These are phyloP conservation scores for Enhydra lutris DNA, from an alignment of 2,113 vertebrate species.

Conservation along the genomic window DNA sequence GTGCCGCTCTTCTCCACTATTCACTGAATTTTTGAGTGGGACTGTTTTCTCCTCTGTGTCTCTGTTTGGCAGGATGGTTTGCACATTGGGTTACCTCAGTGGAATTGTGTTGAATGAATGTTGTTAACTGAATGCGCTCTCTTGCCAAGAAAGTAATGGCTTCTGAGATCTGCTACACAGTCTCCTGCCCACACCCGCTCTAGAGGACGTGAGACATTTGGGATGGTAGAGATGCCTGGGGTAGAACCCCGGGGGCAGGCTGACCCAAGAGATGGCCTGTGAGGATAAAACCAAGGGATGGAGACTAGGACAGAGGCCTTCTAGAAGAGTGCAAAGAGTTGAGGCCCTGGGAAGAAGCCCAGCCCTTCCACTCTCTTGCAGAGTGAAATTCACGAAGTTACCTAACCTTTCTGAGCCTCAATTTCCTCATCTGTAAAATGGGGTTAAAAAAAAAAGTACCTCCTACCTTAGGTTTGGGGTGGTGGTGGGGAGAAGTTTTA, in stretches of 20 bases:
- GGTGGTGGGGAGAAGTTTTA: not conserved
- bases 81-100: slow-evolving; percentile 33
- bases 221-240: not conserved
- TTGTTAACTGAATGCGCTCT: slow-evolving; percentile 43
- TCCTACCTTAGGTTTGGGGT: not conserved
- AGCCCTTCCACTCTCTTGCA: not conserved
- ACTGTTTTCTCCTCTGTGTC: not conserved
- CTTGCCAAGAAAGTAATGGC: slow-evolving; percentile 30
- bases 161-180: slow-evolving; percentile 14
- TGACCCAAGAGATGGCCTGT: not conserved
- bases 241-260: not conserved
- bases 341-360: not conserved
- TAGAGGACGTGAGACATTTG: slow-evolving; percentile 1
- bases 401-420: not conserved
- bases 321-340: not conserved
- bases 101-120: slow-evolving; percentile 46
- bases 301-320: slow-evolving; percentile 2
- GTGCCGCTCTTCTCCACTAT: not conserved
- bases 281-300: not conserved
- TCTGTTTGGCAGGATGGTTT: slow-evolving; percentile 34
- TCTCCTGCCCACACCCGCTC: slow-evolving; percentile 7
- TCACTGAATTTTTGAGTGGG: slow-evolving; percentile 1
- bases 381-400: slow-evolving; percentile 18
- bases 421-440: slow-evolving; percentile 44
- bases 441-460: not conserved